Evolutionary conservation across 2,888 invertebrate genomes (phyloP).

Genomic region (Pachydiplax longipennis): DNA sequence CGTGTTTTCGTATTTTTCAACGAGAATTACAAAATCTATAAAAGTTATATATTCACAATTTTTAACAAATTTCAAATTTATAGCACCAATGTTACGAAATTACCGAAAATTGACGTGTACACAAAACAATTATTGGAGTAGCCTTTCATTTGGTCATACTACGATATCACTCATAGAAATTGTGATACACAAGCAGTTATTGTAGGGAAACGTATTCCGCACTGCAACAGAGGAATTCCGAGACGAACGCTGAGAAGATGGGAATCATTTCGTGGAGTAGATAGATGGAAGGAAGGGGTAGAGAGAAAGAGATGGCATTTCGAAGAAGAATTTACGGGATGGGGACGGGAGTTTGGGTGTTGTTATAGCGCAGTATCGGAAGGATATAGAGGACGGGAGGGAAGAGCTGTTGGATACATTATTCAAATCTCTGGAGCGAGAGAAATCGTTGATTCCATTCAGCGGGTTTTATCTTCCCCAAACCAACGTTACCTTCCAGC

Average conservation of each 20-base stretch:
- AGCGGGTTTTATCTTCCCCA: neutral
- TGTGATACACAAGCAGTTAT: neutral
- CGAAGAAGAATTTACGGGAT: neutral
- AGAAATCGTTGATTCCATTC: neutral
- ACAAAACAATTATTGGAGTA: too few species aligned
- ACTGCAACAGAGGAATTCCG: neutral
- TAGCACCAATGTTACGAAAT: too few species aligned
- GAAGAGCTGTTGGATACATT: slow-evolving; percentile 1
- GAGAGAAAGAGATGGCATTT: neutral
- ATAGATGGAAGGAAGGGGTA: neutral
- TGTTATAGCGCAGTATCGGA: neutral
- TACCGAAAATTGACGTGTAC: too few species aligned
- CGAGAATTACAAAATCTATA: too few species aligned
- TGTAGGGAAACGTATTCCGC: neutral
- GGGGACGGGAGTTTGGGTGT: neutral
- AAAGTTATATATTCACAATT: too few species aligned
- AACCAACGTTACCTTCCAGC: neutral
- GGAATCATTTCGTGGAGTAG: neutral
- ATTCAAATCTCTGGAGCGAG: neutral
- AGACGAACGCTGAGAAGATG: neutral
- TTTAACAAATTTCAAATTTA: too few species aligned
- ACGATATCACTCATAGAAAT: too few species aligned
- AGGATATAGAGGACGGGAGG: neutral
- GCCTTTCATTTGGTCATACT: too few species aligned
- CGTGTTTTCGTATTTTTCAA: too few species aligned